Base-by-base conservation (phyloP, 1,140 invertebrate genomes). In the Lepidurus packardi region DNA sequence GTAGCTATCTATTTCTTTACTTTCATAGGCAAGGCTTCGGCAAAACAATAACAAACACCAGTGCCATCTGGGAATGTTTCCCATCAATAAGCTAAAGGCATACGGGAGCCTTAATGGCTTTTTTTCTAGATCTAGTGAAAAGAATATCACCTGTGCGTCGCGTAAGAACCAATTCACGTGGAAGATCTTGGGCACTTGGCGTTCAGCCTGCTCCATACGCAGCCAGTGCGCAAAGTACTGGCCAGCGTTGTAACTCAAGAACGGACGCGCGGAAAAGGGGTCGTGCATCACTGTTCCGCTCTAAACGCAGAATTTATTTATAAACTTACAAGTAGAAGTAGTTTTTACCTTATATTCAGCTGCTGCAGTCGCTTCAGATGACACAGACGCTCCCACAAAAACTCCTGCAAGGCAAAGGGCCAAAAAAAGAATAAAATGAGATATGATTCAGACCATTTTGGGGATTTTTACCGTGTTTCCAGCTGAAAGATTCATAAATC, bases 231-330 rank as follows among this genome's bases (percentile, higher is more conserved):
- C 82, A 16, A 90, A 81, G 81, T 90, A 90, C 75, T 90, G 83
- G 44, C 90, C 89, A 82, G 90, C 90, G 82, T 90, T 90, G 84
- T 90, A 90, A 7, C 89, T 89, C 83, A 90, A 89, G 83, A 90
- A 90, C 75, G 89, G 89, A 74, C 89, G 82, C 87, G 89, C 89
- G 6, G 89, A 89, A 83, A 89, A 88, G 73, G 89, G 89, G 82
- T 90, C 90, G 80, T 90, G 87, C 89, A 90, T 90, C 0, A 90
- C 85, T 21, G 82, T 81, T 82, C 89, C 89, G 9, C 83, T 87
- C 86, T 77, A 43, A 65, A 65, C 10, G 53, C 45, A 16, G 9
- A 21, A 65, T 7, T 65, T 13, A 16, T 65, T 5, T 16, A 16
- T 7, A 21, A 21, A 13, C 8, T 42, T n/a, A 25, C 8, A 74